A percentile compares a stretch with the other conserved stretches of the same genome.
Evolutionary conservation across 37 sponge, comb jelly and placozoan genomes (phyloP).

Genomic region (Dysidea cf. avara): DNA sequence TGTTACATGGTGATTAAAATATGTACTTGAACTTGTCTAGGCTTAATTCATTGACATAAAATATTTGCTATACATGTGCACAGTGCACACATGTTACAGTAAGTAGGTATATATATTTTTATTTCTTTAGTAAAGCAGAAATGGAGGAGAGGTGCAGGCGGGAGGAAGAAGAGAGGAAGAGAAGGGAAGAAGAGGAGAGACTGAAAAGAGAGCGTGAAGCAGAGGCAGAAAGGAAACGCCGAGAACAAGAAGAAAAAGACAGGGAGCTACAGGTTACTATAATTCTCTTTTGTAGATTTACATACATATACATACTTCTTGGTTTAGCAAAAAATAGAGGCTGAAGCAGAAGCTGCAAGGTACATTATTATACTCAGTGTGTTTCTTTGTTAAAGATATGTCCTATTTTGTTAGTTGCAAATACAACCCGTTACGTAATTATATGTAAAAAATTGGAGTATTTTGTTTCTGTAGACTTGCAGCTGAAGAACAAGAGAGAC

Average conservation of each 20-base stretch:
- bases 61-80: no score
- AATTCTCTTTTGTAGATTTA: no score
- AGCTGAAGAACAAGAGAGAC: constrained; percentile 78
- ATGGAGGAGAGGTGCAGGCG: constrained; percentile 63
- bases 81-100: no score
- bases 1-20: constrained; percentile 5
- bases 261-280: constrained; percentile 2
- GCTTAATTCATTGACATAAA: no score
- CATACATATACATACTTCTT: no score
- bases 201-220: constrained; percentile 44
- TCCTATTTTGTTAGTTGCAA: no score
- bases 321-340: no score
- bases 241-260: constrained; percentile 32
- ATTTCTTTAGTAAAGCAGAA: constrained; percentile 66
- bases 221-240: background rate
- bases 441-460: no score
- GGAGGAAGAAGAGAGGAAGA: constrained; percentile 69
- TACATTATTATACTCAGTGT: no score
- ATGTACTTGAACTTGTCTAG: background rate
- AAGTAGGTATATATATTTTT: constrained; percentile 4
- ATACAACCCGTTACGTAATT: no score
- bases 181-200: constrained; percentile 67
- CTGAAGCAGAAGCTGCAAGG: no score
- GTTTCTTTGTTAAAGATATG: no score
- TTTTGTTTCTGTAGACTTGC: constrained; percentile 19